Evolutionary conservation across 1,140 invertebrate genomes (phyloP).

Genomic region (Drosophila suzukii): DNA sequence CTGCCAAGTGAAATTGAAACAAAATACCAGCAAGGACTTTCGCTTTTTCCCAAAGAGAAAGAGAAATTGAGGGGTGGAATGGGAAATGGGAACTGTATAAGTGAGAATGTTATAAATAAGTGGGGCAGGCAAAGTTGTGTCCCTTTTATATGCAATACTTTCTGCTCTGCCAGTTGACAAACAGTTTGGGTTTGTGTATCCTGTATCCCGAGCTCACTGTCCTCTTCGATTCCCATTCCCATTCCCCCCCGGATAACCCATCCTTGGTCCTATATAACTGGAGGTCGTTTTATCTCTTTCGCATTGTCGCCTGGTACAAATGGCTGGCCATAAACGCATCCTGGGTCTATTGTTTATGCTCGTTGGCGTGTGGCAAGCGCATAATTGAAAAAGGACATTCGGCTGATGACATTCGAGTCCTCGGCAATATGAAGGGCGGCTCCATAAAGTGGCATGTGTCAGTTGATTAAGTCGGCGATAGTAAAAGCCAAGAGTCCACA

Average conservation of each 20-base stretch:
- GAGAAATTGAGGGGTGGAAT: neutral
- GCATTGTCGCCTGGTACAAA: constrained; percentile 68
- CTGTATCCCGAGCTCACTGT: constrained; percentile 16
- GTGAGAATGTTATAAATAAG: constrained; percentile 80
- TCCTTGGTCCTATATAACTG: neutral
- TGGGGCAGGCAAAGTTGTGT: constrained; percentile 61
- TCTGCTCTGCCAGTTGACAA: constrained; percentile 60
- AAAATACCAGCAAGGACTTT: constrained; percentile 69
- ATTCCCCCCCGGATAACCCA: no score
- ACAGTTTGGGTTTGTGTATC: constrained; percentile 65
- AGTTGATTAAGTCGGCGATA: constrained; percentile 66
- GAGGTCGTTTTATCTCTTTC: constrained; percentile 52
- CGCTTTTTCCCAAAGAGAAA: constrained; percentile 46
- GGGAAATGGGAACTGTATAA: constrained; percentile 46
- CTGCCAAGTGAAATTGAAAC: constrained; percentile 82
- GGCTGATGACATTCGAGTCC: constrained; percentile 58
- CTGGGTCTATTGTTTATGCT: constrained; percentile 82
- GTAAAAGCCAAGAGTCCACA: constrained; percentile 36
- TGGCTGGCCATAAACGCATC: constrained; percentile 79
- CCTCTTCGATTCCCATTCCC: neutral
- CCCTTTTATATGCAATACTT: constrained; percentile 66
- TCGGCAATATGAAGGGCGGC: constrained; percentile 58
- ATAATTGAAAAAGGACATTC: constrained; percentile 82
- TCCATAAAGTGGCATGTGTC: constrained; percentile 58
- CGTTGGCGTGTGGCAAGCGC: constrained; percentile 74